phyloP scores from a whole-genome alignment of 2,888 invertebrate species.

The Xestoiulus laeticollis region DNA sequence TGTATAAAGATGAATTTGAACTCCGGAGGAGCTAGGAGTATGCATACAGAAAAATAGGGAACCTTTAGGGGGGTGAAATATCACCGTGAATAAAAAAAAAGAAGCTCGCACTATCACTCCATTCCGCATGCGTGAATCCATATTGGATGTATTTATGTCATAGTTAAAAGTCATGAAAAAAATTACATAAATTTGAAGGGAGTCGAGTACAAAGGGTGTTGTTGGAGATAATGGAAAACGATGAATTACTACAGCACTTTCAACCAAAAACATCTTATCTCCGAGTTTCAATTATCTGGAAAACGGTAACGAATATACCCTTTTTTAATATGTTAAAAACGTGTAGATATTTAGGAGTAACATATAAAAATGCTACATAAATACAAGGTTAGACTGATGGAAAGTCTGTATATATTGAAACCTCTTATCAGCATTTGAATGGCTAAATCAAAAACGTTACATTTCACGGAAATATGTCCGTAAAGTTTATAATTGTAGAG shows the following conservation, averaged over 20 bases:
- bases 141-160: slow-evolving; percentile 10
- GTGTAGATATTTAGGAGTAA: too few species aligned
- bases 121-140: not conserved
- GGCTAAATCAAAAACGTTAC: too few species aligned
- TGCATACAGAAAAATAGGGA: not conserved
- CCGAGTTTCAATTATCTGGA: not conserved
- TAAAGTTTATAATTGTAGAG: too few species aligned
- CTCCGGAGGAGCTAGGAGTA: not conserved
- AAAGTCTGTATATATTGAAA: too few species aligned
- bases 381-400: too few species aligned
- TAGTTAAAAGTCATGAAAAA: not conserved
- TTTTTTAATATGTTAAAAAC: too few species aligned
- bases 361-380: too few species aligned
- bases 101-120: not conserved
- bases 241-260: not conserved
- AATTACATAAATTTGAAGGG: not conserved
- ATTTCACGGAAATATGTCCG: too few species aligned
- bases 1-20: slow-evolving; percentile 3
- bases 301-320: not conserved
- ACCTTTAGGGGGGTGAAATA: not conserved
- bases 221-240: slow-evolving; percentile 12
- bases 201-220: not conserved
- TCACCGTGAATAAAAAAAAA: not conserved
- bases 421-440: too few species aligned
- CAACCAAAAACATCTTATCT: not conserved